Conservation (phyloP, 2,113 vertebrate genomes). For the Kryptolebias marmoratus region DNA sequence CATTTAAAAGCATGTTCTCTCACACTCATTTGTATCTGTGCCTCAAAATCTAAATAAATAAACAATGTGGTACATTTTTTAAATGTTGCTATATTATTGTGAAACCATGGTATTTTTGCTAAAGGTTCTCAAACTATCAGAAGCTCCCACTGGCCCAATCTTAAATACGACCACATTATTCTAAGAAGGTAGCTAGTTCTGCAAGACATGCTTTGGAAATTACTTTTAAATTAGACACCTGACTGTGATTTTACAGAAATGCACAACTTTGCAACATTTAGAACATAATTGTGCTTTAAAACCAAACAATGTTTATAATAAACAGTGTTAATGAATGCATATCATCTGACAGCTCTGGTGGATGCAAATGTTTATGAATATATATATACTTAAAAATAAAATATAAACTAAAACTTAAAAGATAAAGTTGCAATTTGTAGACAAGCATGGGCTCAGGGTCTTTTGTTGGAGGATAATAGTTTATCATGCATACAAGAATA, state of each 20-base stretch:
- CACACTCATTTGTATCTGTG: no score
- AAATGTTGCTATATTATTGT: no score
- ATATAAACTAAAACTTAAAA: neutral
- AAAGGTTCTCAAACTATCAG: no score
- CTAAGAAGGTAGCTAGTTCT: neutral
- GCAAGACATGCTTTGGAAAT: neutral
- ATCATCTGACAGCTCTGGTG: conserved; percentile 63
- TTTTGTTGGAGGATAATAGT: conserved; percentile 69
- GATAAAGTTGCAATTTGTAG: conserved; percentile 26
- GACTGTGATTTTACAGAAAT: neutral
- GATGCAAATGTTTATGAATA: conserved; percentile 65
- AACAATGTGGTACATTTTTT: no score
- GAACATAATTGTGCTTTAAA: accelerated
- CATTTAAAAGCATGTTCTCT: no score
- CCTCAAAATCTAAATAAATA: no score
- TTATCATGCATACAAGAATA: conserved; percentile 85
- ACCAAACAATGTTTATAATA: neutral
- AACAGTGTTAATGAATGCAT: neutral
- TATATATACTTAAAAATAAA: neutral
- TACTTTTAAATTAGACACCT: neutral
- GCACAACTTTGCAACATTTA: neutral
- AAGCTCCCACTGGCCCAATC: neutral
- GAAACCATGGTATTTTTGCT: no score
- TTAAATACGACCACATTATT: neutral
- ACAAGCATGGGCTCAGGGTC: conserved; percentile 67